Evolutionary conservation across 1,140 invertebrate genomes (phyloP), one percentile per base, ranked within the genome.

Genomic region (Adoxophyes honmai): DNA sequence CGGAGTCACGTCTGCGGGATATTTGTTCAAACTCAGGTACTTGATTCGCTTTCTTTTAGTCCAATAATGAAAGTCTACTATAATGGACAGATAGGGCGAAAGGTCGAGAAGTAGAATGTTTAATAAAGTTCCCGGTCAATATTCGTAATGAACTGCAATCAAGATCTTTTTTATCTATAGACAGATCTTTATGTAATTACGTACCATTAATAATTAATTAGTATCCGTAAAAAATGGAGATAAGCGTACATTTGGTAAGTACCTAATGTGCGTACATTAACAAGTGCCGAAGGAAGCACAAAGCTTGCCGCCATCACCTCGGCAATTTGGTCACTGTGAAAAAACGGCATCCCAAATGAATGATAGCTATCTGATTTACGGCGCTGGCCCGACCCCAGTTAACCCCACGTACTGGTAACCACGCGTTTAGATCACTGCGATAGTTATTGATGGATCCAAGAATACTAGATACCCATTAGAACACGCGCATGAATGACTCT

Each of bases 21-120:
- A 3, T 44, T 18, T 21, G 9, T 10, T 5, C 4, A 21, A 0
- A 44, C 15, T 16, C 10, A 3, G 34, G 14, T 28, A 28, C 21
- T 44, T 44, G 39, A 44, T 21, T 21, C 18, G 6, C 42, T 48
- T 48, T 28, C 42, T 33, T 48, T 33, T 48, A 48, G n/a, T 28
- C 21, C 21, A 28, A 48, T 48, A 21, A 44, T 44, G 6, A 42
- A 21, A 39, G 13, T 15, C 11, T 39, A 39, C 5, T 14, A 15
- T 42, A 42, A 42, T 3, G 14, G 34, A 21, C n/a, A 28, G 21
- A 28, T 44, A n/a, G 8, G 9, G 39, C 39, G 15, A 18, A 28
- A 42, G 39, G 39, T 42, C 39, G 39, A 16, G 18, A 16, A 44
- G 39, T 44, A 18, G 15, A 16, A 4, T 9, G 3, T 11, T 36